phyloP scores from a whole-genome alignment of 1,140 invertebrate species.

The Zaprionus ornatus region DNA sequence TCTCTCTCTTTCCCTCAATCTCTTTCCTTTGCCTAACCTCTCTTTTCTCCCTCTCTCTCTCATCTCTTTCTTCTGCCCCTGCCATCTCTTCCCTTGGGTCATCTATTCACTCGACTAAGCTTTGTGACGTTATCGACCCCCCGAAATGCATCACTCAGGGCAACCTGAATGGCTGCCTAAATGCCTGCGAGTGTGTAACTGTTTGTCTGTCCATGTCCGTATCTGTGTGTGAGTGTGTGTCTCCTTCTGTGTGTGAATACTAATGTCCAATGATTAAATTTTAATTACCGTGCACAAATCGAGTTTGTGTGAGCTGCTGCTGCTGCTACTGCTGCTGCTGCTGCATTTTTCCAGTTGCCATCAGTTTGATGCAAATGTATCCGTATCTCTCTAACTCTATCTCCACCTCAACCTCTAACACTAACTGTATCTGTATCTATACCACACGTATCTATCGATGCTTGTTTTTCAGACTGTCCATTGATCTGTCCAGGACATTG shows the following conservation, averaged over 20 bases:
- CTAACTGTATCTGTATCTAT: slow-evolving; percentile 6
- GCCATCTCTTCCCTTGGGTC: neutral
- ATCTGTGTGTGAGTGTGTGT: slow-evolving; percentile 1
- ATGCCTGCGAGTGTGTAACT: slow-evolving; percentile 22
- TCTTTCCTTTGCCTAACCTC: neutral
- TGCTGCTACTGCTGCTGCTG: slow-evolving; percentile 20
- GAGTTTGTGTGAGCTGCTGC: slow-evolving; percentile 57
- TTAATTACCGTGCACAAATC: slow-evolving; percentile 80
- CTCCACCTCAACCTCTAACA: neutral
- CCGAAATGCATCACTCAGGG: slow-evolving; percentile 36
- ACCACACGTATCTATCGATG: slow-evolving; percentile 11
- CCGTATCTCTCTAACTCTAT: slow-evolving; percentile 14
- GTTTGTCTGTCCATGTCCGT: slow-evolving; percentile 11
- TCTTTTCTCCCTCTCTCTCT: neutral
- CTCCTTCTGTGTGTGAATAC: slow-evolving; percentile 51
- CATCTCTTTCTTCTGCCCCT: neutral
- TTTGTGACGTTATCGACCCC: slow-evolving; percentile 21
- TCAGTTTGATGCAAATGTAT: slow-evolving; percentile 43
- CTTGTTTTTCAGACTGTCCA: slow-evolving; percentile 64
- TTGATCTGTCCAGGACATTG: slow-evolving; percentile 57
- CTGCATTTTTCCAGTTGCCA: slow-evolving; percentile 58
- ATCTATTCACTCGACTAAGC: slow-evolving; percentile 39
- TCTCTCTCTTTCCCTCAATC: neutral
- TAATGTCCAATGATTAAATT: slow-evolving; percentile 81
- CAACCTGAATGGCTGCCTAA: slow-evolving; percentile 33